Conservation (phyloP, 1,140 invertebrate genomes). For the Drosophila subpulchrella region DNA sequence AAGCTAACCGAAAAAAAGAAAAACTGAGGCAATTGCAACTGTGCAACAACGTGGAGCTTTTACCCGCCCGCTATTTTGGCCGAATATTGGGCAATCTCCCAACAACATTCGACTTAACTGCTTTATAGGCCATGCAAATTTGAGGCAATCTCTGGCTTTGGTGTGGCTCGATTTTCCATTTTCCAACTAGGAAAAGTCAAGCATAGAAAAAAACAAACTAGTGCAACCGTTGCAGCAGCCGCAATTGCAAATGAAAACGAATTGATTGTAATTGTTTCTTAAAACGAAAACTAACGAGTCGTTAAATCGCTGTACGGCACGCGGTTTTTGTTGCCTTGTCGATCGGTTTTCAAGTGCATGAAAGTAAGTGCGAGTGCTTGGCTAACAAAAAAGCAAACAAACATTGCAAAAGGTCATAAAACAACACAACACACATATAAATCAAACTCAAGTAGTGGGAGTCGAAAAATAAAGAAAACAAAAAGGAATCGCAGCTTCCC, state of each 20-base stretch:
- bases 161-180: conserved; percentile 33
- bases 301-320: conserved; percentile 36
- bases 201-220: conserved; percentile 11
- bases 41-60: conserved; percentile 45
- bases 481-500: background rate
- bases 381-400: conserved; percentile 8
- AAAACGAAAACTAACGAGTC: conserved; percentile 47
- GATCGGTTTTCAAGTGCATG: conserved; percentile 30
- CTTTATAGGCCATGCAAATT: conserved; percentile 77
- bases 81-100: conserved; percentile 62
- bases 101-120: conserved; percentile 35
- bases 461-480: background rate
- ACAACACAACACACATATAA: conserved; percentile 17
- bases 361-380: conserved; percentile 34
- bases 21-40: conserved; percentile 20
- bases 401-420: conserved; percentile 37
- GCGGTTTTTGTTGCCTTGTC: conserved; percentile 29
- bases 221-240: conserved; percentile 21
- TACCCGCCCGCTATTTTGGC: conserved; percentile 73
- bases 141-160: conserved; percentile 53
- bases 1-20: conserved; percentile 5
- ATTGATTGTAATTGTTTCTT: conserved; percentile 59
- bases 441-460: conserved; percentile 26
- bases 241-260: conserved; percentile 40
- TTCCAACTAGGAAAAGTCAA: conserved; percentile 19